These are phyloP conservation scores for Escarpia spicata DNA, from an alignment of 2,888 invertebrate species.

Conservation along the genomic window DNA sequence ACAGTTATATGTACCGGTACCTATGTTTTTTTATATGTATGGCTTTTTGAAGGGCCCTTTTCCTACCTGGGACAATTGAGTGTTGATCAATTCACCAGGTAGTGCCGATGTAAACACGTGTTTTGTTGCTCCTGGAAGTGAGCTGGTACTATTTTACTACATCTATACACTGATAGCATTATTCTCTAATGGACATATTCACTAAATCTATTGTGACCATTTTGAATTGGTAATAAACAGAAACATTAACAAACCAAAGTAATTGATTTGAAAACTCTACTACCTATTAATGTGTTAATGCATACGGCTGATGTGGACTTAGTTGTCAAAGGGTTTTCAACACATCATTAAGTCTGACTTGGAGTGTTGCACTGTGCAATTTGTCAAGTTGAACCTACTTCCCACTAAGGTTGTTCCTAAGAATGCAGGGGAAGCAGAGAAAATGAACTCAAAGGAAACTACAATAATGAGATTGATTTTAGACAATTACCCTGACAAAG, in stretches of 20 bases:
- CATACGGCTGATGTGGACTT: not conserved
- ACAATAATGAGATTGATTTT: constrained; percentile 2
- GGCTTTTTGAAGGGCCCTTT: too few relatives aligned
- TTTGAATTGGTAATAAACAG: not conserved
- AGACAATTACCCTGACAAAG: not conserved
- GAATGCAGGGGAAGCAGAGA: not conserved
- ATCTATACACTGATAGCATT: not conserved
- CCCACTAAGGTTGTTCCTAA: not conserved
- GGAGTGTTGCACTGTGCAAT: constrained; percentile 7
- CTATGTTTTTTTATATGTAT: too few relatives aligned
- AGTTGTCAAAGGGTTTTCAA: not conserved
- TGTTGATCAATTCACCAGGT: too few relatives aligned
- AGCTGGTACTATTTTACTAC: too few relatives aligned
- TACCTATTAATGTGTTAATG: not conserved
- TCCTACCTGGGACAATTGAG: too few relatives aligned
- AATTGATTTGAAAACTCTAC: not conserved
- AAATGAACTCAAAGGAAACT: constrained; percentile 8
- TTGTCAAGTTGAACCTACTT: not conserved
- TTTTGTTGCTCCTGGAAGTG: too few relatives aligned
- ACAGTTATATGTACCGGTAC: too few relatives aligned
- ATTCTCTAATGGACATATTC: not conserved
- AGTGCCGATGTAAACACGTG: too few relatives aligned
- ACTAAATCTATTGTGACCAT: not conserved
- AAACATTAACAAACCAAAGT: not conserved
- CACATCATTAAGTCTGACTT: not conserved